These are phyloP conservation scores for Lasioglossum villosulum DNA, from an alignment of 2,888 invertebrate genomes.

Conservation along the genomic window DNA sequence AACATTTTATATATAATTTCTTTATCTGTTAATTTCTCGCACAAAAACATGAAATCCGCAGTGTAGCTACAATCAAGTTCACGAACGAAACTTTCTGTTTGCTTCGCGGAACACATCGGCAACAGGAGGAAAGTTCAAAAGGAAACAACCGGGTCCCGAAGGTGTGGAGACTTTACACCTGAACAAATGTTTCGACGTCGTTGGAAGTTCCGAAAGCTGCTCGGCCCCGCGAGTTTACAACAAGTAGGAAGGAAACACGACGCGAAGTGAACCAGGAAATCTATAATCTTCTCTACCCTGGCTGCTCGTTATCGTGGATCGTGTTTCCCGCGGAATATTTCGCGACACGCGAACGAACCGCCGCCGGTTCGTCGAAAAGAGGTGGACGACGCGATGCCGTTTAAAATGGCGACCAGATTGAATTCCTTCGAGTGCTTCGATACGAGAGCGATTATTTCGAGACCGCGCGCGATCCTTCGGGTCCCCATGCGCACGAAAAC, in stretches of 20 bases:
- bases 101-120: neutral
- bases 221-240: neutral
- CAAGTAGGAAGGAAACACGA: constrained; percentile 29
- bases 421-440: constrained; percentile 44
- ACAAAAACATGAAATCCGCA: too few relatives aligned
- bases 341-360: constrained; percentile 49
- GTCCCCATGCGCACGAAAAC: constrained; percentile 50
- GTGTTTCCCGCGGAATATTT: constrained; percentile 42
- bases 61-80: neutral
- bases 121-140: neutral
- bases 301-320: constrained; percentile 38
- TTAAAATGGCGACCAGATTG: constrained; percentile 39
- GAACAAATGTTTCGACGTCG: neutral
- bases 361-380: neutral
- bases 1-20: too few relatives aligned
- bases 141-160: neutral
- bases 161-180: neutral
- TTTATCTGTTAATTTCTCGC: too few relatives aligned
- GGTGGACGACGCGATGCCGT: neutral
- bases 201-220: constrained; percentile 1
- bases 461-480: constrained; percentile 51
- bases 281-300: constrained; percentile 48
- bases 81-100: neutral
- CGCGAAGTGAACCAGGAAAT: constrained; percentile 48
- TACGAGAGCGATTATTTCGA: constrained; percentile 52